These are phyloP conservation scores for Apodemus agrarius DNA, from an alignment of 2,797 vertebrate species.

Conservation along the genomic window DNA sequence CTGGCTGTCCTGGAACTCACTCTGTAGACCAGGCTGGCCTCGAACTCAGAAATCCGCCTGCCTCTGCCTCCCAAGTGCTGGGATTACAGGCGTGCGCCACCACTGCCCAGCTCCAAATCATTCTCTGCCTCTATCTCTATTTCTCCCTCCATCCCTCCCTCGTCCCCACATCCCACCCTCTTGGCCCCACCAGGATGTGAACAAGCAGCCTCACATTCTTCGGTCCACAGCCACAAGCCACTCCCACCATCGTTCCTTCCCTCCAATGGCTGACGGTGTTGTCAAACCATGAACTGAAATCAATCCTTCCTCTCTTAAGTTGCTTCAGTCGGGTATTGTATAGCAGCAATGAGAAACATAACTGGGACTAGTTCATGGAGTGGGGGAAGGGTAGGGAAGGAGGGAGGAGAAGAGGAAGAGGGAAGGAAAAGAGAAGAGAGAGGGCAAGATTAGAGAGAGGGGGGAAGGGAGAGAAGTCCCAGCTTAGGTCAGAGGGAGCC, in stretches of 20 bases:
- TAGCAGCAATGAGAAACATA: not conserved
- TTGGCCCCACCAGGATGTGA: not conserved
- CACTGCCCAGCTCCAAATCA: too few species aligned
- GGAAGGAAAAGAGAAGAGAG: too few species aligned
- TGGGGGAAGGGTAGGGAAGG: too few species aligned
- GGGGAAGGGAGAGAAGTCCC: not conserved
- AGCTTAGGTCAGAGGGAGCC: rapidly evolving
- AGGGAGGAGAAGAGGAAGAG: not conserved
- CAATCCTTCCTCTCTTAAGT: not conserved
- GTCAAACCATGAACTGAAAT: not conserved
- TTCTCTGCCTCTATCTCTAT: not conserved
- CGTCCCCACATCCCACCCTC: too few species aligned
- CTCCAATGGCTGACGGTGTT: too few species aligned
- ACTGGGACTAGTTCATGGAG: not conserved
- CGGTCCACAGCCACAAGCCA: not conserved
- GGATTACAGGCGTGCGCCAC: too few species aligned
- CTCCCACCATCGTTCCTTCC: not conserved
- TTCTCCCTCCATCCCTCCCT: not conserved
- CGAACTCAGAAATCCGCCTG: too few species aligned
- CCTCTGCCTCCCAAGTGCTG: too few species aligned
- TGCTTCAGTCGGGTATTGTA: not conserved
- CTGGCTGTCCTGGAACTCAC: too few species aligned
- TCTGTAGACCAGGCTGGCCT: too few species aligned
- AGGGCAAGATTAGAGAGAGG: too few species aligned
- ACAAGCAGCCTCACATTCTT: not conserved